Percentiles rank a stretch among this genome's conserved stretches.
Evolutionary conservation across 2,888 invertebrate species (phyloP).

Genomic region (Orthosia gracilis): DNA sequence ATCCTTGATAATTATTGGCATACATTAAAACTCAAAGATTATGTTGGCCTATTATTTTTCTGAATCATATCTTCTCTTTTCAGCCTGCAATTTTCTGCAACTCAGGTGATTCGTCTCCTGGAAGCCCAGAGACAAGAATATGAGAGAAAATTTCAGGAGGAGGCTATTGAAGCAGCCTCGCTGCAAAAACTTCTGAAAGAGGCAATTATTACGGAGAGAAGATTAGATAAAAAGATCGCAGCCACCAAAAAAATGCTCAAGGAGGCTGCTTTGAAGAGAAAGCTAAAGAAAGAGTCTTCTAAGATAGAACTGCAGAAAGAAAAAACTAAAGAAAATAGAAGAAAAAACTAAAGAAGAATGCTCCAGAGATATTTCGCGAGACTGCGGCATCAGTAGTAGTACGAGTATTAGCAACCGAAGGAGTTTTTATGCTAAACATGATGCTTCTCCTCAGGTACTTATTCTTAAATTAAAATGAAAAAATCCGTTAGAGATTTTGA

Average conservation of each 20-base stretch:
- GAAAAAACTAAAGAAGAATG: no score
- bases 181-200: no score
- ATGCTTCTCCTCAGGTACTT: neutral
- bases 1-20: no score
- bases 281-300: no score
- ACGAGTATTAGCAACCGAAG: rapidly evolving
- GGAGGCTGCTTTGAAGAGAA: neutral
- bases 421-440: neutral
- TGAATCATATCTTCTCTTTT: neutral
- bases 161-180: neutral
- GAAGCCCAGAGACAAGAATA: neutral
- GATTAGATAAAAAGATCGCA: no score
- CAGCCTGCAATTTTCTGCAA: conserved; percentile 3
- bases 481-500: no score
- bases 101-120: neutral
- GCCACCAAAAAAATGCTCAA: neutral
- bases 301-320: neutral
- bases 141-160: no score
- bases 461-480: neutral
- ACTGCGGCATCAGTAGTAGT: no score
- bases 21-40: no score
- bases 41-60: neutral
- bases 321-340: no score
- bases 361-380: no score
- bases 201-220: neutral